Conservation (phyloP, 2,888 invertebrate genomes). For the Colletes collaris region DNA sequence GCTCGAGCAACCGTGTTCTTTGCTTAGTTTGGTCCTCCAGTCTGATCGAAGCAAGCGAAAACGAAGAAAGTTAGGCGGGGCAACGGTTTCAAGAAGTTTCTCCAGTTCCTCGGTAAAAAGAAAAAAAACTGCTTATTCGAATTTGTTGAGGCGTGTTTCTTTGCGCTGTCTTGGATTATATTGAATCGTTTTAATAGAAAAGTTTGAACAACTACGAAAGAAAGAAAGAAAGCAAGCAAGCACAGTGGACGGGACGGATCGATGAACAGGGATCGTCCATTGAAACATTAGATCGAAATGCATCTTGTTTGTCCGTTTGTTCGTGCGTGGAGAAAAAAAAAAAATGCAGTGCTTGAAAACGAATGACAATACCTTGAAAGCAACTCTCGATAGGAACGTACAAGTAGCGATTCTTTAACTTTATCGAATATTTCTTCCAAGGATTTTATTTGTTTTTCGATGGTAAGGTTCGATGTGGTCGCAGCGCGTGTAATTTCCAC, state of each 20-base stretch:
- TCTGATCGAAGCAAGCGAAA: conserved; percentile 74
- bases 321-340: neutral
- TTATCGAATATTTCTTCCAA: conserved; percentile 81
- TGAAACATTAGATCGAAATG: neutral
- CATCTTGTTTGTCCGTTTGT: neutral
- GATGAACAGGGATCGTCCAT: no score
- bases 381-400: conserved; percentile 82
- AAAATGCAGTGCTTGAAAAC: neutral
- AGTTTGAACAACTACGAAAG: no score
- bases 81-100: neutral
- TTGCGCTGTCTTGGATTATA: no score
- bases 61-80: no score
- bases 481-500: neutral
- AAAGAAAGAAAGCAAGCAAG: no score
- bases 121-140: no score
- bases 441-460: conserved; percentile 79
- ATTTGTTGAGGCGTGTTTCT: no score
- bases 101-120: no score
- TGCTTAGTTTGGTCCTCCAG: conserved; percentile 85
- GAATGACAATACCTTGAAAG: conserved; percentile 79
- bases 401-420: conserved; percentile 81
- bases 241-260: no score
- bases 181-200: no score
- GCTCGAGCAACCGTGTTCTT: conserved; percentile 83
- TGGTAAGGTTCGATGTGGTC: conserved; percentile 63